Conservation (phyloP, 2,888 invertebrate genomes). For the Plebejus anna region DNA sequence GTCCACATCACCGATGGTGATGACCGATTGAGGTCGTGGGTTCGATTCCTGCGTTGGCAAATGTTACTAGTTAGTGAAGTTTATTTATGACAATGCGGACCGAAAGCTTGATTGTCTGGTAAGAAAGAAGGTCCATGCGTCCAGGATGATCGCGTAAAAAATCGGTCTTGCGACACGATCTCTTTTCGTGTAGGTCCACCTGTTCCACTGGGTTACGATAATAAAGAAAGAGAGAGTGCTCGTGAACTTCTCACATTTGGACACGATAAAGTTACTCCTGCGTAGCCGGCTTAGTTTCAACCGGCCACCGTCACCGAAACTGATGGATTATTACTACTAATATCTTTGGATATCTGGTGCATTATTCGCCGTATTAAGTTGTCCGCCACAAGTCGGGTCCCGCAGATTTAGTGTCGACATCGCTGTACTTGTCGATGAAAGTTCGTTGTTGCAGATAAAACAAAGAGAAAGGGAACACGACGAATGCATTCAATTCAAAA, state of each 20-base stretch:
- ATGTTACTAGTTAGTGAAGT: too few relatives aligned
- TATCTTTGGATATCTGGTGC: not conserved
- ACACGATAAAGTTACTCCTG: not conserved
- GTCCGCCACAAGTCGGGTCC: conserved; percentile 28
- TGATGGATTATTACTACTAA: not conserved
- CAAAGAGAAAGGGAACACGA: conserved; percentile 44
- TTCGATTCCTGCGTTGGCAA: too few relatives aligned
- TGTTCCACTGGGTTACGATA: too few relatives aligned
- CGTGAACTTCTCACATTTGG: not conserved
- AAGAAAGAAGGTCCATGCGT: too few relatives aligned
- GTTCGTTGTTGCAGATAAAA: conserved; percentile 41
- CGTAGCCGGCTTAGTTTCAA: not conserved
- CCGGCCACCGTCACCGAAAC: not conserved
- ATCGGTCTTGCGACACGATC: too few relatives aligned
- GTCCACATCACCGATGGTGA: too few relatives aligned
- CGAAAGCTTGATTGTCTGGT: too few relatives aligned
- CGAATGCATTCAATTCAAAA: conserved; percentile 38
- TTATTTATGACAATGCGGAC: too few relatives aligned
- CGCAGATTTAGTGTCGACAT: conserved; percentile 36
- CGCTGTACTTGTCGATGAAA: conserved; percentile 41
- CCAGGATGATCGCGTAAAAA: too few relatives aligned
- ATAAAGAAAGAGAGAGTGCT: not conserved
- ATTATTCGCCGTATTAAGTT: conserved; percentile 31
- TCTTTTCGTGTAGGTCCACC: too few relatives aligned
- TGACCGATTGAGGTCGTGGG: too few relatives aligned